Percentiles rank a stretch among this genome's conserved stretches.
phyloP scores from a whole-genome alignment of 2,797 vertebrate genomes.

The Distichodus sexfasciatus region DNA sequence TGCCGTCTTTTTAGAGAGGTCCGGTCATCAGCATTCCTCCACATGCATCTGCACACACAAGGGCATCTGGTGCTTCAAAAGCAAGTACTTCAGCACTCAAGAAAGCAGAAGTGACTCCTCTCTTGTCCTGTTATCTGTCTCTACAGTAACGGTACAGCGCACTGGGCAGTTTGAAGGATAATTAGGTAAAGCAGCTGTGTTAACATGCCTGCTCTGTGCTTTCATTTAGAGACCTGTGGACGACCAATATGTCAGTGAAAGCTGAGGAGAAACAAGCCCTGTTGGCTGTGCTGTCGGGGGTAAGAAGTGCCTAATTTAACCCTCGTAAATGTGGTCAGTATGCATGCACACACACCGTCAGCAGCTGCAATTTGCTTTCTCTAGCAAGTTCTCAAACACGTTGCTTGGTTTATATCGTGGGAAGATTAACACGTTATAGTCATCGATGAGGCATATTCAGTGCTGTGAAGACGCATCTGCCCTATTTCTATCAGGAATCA shows the following conservation, averaged over 20 bases:
- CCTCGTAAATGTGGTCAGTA: conserved; percentile 31
- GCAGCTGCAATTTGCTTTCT: no score
- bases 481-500: no score
- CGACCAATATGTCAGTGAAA: conserved; percentile 13
- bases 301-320: neutral
- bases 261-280: neutral
- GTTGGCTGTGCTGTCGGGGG: neutral
- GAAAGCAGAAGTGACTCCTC: conserved; percentile 1
- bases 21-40: neutral
- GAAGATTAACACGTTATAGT: no score
- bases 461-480: no score
- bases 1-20: neutral
- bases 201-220: conserved; percentile 38
- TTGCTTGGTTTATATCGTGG: no score
- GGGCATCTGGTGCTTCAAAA: neutral
- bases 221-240: conserved; percentile 22
- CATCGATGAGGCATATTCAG: no score
- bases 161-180: conserved; percentile 37
- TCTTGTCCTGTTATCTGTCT: neutral
- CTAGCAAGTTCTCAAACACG: no score
- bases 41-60: neutral
- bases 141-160: neutral
- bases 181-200: conserved; percentile 24
- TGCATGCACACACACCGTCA: neutral
- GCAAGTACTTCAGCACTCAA: neutral